Conservation (phyloP, 2,888 invertebrate genomes). For the Amphimallon solstitiale region DNA sequence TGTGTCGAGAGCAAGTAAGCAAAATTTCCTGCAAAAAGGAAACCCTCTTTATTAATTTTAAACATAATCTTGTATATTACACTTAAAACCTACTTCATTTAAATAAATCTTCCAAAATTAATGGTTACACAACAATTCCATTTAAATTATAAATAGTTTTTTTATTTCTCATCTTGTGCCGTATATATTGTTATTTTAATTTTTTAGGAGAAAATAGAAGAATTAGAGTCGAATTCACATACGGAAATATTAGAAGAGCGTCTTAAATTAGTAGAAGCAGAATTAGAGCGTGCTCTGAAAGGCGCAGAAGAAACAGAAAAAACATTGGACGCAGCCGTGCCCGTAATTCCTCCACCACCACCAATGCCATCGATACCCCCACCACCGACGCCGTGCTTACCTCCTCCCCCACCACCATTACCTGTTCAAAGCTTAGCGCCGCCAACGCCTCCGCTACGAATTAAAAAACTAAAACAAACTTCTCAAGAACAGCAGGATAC, state of each 20-base stretch:
- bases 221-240: constrained; percentile 74
- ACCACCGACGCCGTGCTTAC: constrained; percentile 54
- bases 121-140: too few relatives aligned
- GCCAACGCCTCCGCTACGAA: constrained; percentile 67
- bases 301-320: constrained; percentile 70
- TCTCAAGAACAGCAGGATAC: constrained; percentile 13
- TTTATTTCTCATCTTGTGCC: too few relatives aligned
- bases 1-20: too few relatives aligned
- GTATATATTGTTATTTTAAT: too few relatives aligned
- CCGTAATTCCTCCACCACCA: constrained; percentile 64
- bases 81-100: too few relatives aligned
- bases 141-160: too few relatives aligned
- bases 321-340: constrained; percentile 61
- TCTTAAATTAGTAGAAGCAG: constrained; percentile 74
- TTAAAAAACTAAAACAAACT: constrained; percentile 59
- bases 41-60: too few relatives aligned
- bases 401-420: constrained; percentile 42
- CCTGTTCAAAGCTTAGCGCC: constrained; percentile 65
- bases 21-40: too few relatives aligned
- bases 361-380: constrained; percentile 54
- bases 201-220: constrained; percentile 69
- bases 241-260: constrained; percentile 77
- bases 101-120: too few relatives aligned
- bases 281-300: constrained; percentile 70
- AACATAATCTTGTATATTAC: too few relatives aligned